A percentile compares a stretch with the other conserved stretches of the same genome.
phyloP scores from a whole-genome alignment of 2,888 invertebrate species.

The Drosophila austrosaltans region DNA sequence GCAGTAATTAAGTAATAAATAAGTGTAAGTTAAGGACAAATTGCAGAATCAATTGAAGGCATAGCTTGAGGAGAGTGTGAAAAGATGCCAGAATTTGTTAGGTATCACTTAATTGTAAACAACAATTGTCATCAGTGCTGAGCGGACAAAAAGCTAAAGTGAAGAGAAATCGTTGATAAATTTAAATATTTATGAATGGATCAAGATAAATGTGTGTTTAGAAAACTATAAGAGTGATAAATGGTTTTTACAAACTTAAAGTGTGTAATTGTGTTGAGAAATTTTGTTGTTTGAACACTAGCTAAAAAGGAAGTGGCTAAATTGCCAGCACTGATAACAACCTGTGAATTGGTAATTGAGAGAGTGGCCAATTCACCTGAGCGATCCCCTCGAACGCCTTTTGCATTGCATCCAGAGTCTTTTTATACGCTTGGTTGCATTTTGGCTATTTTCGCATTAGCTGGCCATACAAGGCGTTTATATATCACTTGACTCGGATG shows the following conservation, averaged over 20 bases:
- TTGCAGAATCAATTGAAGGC: constrained; percentile 9
- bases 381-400: background rate
- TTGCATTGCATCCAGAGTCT: background rate
- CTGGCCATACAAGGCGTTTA: background rate
- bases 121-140: background rate
- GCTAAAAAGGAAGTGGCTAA: background rate
- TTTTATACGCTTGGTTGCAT: background rate
- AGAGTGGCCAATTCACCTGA: background rate
- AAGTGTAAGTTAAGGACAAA: background rate
- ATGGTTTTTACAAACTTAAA: no score
- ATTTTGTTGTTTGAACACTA: no score
- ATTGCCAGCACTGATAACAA: background rate
- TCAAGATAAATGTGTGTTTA: background rate
- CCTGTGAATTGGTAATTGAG: constrained; percentile 1
- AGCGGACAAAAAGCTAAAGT: background rate
- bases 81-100: background rate
- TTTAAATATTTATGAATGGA: background rate
- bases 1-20: constrained; percentile 36
- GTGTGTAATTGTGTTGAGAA: no score
- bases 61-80: background rate
- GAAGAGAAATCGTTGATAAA: background rate
- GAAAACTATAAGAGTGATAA: background rate
- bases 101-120: background rate
- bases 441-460: background rate
- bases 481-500: background rate